Conservation (phyloP, 2,113 vertebrate genomes). For the Plecturocebus donacophilus region DNA sequence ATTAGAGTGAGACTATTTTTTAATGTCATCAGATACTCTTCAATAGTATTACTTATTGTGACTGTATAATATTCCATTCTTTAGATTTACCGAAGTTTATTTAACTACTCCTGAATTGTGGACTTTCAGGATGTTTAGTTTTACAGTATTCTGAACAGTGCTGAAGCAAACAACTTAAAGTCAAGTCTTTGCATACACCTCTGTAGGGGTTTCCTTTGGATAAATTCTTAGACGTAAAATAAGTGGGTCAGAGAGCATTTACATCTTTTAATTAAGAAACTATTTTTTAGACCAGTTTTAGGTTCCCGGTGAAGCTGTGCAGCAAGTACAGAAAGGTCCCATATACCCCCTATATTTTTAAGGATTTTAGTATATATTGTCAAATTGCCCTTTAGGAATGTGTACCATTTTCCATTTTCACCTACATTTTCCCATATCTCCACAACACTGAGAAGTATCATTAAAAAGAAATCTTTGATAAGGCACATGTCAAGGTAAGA, state of each 20-base stretch:
- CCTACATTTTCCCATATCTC: neutral
- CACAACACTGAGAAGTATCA: neutral
- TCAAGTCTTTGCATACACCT: neutral
- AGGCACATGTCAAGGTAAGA: neutral
- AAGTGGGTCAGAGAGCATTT: neutral
- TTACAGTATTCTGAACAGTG: neutral
- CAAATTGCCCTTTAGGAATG: neutral
- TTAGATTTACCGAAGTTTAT: neutral
- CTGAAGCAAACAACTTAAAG: neutral
- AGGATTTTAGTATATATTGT: neutral
- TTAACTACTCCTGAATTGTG: neutral
- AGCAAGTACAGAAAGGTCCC: neutral
- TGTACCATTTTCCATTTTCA: neutral
- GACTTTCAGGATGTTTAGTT: neutral
- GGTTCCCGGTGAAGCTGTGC: neutral
- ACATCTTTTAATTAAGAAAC: neutral
- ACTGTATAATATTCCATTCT: neutral
- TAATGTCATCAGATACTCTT: neutral
- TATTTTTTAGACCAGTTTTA: neutral
- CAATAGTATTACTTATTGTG: neutral
- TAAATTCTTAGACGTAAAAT: neutral
- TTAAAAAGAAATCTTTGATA: neutral
- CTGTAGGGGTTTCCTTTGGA: neutral
- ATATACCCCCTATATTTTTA: neutral
- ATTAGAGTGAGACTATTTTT: neutral